Percentiles rank a stretch among this genome's conserved stretches.
phyloP scores from a whole-genome alignment of 2,113 vertebrate genomes.

The Chaetorhynchus papuensis region DNA sequence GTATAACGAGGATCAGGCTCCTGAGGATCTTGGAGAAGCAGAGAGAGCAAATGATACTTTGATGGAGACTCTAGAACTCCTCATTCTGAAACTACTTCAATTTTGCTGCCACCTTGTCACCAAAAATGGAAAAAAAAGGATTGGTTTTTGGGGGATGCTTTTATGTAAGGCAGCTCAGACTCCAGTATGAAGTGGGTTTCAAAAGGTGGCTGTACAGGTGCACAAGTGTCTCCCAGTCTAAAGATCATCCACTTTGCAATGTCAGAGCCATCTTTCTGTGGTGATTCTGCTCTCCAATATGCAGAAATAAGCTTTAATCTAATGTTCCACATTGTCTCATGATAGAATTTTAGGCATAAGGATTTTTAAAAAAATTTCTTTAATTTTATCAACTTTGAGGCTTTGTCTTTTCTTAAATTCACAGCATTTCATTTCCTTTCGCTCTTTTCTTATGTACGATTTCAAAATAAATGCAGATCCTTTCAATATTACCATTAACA shows the following conservation, averaged over 20 bases:
- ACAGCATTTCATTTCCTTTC: neutral
- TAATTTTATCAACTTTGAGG: neutral
- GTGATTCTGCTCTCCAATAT: neutral
- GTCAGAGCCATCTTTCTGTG: neutral
- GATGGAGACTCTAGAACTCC: neutral
- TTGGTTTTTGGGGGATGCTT: neutral
- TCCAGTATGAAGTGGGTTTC: neutral
- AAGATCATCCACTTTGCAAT: neutral
- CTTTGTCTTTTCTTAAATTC: neutral
- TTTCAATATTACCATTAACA: neutral
- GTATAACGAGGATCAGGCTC: neutral
- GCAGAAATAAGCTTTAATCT: neutral
- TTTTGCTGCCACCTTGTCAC: neutral
- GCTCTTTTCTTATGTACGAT: neutral
- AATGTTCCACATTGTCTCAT: neutral
- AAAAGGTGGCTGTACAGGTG: neutral
- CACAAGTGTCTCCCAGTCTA: neutral
- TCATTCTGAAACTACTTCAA: neutral
- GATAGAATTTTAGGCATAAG: neutral
- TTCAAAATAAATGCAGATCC: neutral
- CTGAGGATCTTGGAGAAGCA: neutral
- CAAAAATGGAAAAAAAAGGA: neutral
- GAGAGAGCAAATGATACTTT: neutral
- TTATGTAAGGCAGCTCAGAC: neutral
- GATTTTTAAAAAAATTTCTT: neutral